Evolutionary conservation across 1,140 invertebrate species (phyloP).

Genomic region (Lordiphosa stackelbergi): DNA sequence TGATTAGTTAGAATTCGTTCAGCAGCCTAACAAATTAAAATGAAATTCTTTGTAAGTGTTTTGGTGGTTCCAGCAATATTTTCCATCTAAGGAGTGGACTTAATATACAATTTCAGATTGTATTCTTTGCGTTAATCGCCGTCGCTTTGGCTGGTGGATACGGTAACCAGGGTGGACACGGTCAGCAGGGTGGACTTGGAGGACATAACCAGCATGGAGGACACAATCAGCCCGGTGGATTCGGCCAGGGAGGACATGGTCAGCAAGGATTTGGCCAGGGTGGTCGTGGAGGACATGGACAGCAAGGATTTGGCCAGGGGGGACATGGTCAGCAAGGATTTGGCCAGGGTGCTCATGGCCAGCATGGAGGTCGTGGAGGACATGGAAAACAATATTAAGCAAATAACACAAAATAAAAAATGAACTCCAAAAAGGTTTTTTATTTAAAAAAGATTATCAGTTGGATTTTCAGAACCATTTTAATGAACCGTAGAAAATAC

Average conservation of each 20-base stretch:
- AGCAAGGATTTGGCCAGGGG: conserved; percentile 15
- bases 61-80: neutral
- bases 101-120: conserved; percentile 18
- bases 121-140: conserved; percentile 46
- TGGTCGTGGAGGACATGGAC: conserved; percentile 6
- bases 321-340: too few species aligned
- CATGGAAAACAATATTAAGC: too few species aligned
- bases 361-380: too few species aligned
- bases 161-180: conserved; percentile 1
- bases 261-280: too few species aligned
- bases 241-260: conserved; percentile 25
- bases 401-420: too few species aligned
- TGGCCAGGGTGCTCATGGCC: too few species aligned
- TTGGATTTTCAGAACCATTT: too few species aligned
- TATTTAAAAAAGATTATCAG: too few species aligned
- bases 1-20: conserved; percentile 22
- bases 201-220: conserved; percentile 18
- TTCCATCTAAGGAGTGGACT: neutral
- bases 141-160: conserved; percentile 26
- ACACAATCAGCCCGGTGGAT: conserved; percentile 19
- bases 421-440: too few species aligned
- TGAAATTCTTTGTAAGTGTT: conserved; percentile 49
- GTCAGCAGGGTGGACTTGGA: neutral
- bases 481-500: too few species aligned
- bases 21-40: conserved; percentile 22